phyloP scores from a whole-genome alignment of 2,113 vertebrate genomes.

The Willisornis vidua region DNA sequence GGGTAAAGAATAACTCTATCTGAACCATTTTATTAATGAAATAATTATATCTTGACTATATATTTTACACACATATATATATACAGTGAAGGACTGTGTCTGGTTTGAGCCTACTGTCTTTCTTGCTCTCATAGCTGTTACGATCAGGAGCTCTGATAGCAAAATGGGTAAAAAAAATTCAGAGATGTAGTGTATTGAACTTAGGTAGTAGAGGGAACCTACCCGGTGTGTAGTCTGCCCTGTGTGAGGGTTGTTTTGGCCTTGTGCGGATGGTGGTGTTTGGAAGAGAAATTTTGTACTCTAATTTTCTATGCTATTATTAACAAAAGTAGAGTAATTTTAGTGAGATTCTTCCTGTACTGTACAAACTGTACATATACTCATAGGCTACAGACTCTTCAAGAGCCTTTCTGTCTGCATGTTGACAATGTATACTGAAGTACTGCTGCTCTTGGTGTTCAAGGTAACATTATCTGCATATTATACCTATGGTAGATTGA shows the following conservation, averaged over 20 bases:
- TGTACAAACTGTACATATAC: background rate
- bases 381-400: background rate
- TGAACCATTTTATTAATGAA: background rate
- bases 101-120: background rate
- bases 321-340: background rate
- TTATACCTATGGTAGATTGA: background rate
- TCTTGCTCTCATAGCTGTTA: background rate
- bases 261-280: background rate
- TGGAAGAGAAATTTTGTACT: background rate
- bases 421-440: background rate
- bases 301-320: background rate
- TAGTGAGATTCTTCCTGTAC: background rate
- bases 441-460: background rate
- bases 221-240: background rate
- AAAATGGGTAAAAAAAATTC: background rate
- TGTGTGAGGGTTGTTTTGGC: background rate
- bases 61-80: background rate
- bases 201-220: background rate
- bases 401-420: background rate
- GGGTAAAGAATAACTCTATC: background rate
- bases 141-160: background rate
- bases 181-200: background rate
- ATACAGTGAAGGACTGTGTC: background rate
- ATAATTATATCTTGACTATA: background rate
- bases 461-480: background rate